These are phyloP conservation scores for Phorcus lineatus DNA, from an alignment of 2,888 invertebrate genomes.

Conservation along the genomic window DNA sequence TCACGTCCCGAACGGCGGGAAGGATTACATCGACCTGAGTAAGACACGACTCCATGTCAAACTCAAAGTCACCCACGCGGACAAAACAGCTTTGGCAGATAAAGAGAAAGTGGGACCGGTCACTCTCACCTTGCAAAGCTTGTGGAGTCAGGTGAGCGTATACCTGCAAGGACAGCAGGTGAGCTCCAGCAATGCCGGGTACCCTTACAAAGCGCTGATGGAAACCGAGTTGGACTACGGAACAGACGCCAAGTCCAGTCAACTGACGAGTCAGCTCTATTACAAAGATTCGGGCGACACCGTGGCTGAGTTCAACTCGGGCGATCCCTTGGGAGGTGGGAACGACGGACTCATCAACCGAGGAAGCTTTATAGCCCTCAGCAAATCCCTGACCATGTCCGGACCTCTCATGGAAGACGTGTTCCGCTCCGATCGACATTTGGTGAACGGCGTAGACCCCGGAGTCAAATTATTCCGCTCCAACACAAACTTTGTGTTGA, in stretches of 20 bases:
- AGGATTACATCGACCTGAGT: too few relatives aligned
- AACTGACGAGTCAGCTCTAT: slow-evolving; percentile 11
- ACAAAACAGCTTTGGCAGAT: not conserved
- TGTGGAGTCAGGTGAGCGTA: slow-evolving; percentile 33
- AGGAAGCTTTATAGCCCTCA: slow-evolving; percentile 20
- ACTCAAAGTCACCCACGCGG: not conserved
- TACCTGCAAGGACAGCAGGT: slow-evolving; percentile 28
- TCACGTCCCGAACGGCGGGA: too few relatives aligned
- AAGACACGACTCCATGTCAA: too few relatives aligned
- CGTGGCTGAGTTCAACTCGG: not conserved
- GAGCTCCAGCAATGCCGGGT: slow-evolving; percentile 24
- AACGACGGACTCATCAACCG: slow-evolving; percentile 27
- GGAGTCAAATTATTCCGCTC: slow-evolving; percentile 31
- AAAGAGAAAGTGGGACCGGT: slow-evolving; percentile 24
- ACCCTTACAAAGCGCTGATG: slow-evolving; percentile 33
- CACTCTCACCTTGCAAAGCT: slow-evolving; percentile 23
- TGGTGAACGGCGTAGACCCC: slow-evolving; percentile 30
- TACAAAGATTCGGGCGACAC: not conserved
- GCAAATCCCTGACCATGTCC: slow-evolving; percentile 25
- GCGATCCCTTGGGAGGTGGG: not conserved
- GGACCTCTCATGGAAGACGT: slow-evolving; percentile 32
- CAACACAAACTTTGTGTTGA: slow-evolving; percentile 2
- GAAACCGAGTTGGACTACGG: slow-evolving; percentile 30
- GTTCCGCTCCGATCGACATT: slow-evolving; percentile 26
- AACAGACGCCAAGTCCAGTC: slow-evolving; percentile 22